These are phyloP conservation scores for Tipula helvola DNA, from an alignment of 2,888 invertebrate species.

Conservation along the genomic window DNA sequence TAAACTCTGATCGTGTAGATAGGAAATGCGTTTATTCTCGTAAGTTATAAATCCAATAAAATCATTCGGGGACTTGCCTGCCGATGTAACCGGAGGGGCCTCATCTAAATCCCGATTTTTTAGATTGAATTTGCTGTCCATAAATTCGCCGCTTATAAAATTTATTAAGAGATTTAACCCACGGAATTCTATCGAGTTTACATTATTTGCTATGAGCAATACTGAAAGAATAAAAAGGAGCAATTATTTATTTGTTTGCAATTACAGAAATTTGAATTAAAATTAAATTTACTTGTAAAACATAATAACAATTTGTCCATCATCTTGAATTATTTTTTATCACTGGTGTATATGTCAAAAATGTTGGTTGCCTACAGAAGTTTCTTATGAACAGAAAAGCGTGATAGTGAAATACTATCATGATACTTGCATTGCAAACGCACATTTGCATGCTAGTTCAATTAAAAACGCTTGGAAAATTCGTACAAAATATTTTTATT, in stretches of 20 bases:
- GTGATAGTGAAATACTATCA: not conserved
- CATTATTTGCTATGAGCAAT: not conserved
- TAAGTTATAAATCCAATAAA: constrained; percentile 26
- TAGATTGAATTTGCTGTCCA: constrained; percentile 12
- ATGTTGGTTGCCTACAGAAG: not conserved
- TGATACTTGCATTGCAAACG: not conserved
- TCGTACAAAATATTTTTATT: not conserved
- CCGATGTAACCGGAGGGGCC: constrained; percentile 10
- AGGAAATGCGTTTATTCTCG: constrained; percentile 23
- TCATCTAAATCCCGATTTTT: not conserved
- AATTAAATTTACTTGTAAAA: not conserved
- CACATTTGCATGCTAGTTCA: not conserved
- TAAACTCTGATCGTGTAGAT: constrained; percentile 23
- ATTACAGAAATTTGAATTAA: not conserved
- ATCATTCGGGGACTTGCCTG: constrained; percentile 25
- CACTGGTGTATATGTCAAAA: not conserved
- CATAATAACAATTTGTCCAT: not conserved
- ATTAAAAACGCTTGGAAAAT: not conserved
- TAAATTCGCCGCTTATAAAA: constrained; percentile 16
- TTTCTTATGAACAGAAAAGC: not conserved
- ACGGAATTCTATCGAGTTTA: constrained; percentile 14
- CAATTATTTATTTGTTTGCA: not conserved
- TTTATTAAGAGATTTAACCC: constrained; percentile 16
- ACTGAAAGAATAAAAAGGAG: not conserved
- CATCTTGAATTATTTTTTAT: not conserved